A percentile compares a stretch with the other conserved stretches of the same genome.
Conservation (phyloP, 2,113 vertebrate species). For the Myodes glareolus region DNA sequence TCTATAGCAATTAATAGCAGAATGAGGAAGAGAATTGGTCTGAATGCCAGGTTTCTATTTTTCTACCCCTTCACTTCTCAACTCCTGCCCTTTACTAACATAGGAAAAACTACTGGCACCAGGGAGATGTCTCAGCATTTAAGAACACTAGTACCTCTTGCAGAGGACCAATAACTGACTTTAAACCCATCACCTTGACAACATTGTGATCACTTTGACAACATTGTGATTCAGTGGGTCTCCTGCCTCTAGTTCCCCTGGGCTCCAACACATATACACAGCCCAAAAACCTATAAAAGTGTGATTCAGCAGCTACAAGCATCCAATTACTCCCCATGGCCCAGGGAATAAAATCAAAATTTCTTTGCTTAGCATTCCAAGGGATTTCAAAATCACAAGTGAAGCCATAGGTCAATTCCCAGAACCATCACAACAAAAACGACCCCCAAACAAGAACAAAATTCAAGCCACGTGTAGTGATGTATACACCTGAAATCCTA, state of each 20-base stretch:
- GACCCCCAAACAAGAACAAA: background rate
- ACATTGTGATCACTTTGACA: background rate
- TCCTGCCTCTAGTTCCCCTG: background rate
- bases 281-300: background rate
- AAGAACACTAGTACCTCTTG: background rate
- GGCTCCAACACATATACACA: background rate
- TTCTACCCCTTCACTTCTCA: slow-evolving; percentile 23
- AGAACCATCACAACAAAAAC: background rate
- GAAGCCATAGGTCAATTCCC: background rate
- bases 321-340: background rate
- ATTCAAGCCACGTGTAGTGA: background rate
- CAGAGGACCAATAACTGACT: background rate
- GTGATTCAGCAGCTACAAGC: background rate
- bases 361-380: background rate
- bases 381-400: slow-evolving; percentile 7
- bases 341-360: background rate
- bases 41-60: slow-evolving; percentile 27
- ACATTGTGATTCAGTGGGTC: background rate
- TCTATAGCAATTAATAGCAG: slow-evolving; percentile 47
- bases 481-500: background rate
- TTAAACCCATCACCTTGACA: background rate
- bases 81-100: background rate
- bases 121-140: background rate
- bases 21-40: background rate
- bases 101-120: background rate